Conservation (phyloP, 2,113 vertebrate genomes). For the Nannospalax galili region DNA sequence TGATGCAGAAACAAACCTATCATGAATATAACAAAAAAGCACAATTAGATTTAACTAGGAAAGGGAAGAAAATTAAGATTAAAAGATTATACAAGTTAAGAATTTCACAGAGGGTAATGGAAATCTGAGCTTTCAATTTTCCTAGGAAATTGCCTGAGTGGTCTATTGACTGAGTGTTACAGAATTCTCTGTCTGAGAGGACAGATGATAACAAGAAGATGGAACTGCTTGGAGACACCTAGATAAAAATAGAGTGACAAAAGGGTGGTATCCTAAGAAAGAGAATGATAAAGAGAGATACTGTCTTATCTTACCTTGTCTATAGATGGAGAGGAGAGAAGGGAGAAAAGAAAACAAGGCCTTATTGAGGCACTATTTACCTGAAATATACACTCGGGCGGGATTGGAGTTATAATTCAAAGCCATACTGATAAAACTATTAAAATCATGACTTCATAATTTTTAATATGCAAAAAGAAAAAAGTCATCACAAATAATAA, state of each 20-base stretch:
- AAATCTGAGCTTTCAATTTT: background rate
- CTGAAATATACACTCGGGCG: background rate
- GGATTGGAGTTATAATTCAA: background rate
- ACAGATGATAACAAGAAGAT: background rate
- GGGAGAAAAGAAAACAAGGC: background rate
- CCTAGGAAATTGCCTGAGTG: too few relatives aligned
- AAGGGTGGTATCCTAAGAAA: background rate
- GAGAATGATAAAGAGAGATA: background rate
- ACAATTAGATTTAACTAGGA: background rate
- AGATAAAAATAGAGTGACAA: background rate
- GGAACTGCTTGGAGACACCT: background rate
- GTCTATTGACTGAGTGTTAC: background rate
- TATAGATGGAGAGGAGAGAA: background rate
- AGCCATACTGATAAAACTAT: background rate
- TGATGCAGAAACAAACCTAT: background rate
- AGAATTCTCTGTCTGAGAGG: background rate
- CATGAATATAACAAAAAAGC: background rate
- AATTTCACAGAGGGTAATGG: background rate
- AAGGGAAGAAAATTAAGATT: background rate
- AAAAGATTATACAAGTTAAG: background rate
- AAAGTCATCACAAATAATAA: background rate
- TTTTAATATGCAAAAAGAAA: slow-evolving; percentile 1
- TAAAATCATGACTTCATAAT: background rate
- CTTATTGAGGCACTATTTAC: background rate
- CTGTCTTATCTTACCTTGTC: too few relatives aligned